Evolutionary conservation across 2,797 vertebrate species (phyloP).

Genomic region (Gobionotothen gibberifrons): DNA sequence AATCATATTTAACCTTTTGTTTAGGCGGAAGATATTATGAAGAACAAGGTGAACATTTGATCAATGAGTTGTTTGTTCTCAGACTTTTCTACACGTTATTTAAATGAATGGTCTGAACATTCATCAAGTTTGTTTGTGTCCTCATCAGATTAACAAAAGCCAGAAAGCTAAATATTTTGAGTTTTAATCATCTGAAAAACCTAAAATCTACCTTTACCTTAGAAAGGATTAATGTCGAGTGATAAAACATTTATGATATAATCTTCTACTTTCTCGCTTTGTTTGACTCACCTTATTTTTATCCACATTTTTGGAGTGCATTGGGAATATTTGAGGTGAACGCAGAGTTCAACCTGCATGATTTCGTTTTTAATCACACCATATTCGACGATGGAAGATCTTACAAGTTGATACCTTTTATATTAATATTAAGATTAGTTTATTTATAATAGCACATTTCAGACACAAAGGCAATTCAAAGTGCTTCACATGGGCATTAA

Average conservation of each 20-base stretch:
- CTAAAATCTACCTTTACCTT: neutral
- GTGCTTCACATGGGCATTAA: too few relatives aligned
- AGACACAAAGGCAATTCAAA: too few relatives aligned
- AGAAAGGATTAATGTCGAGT: neutral
- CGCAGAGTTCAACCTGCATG: neutral
- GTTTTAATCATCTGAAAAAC: constrained; percentile 8
- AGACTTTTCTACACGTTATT: neutral
- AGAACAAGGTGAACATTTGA: neutral
- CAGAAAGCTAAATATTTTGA: constrained; percentile 4
- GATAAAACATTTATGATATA: neutral
- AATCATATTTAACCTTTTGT: neutral
- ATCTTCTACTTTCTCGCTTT: constrained; percentile 20
- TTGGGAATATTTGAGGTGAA: constrained; percentile 7
- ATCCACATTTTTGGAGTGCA: constrained; percentile 12
- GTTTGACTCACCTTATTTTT: constrained; percentile 10
- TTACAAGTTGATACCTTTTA: neutral
- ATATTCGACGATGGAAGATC: neutral
- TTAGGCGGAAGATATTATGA: neutral
- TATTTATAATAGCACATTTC: too few relatives aligned
- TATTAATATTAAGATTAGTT: too few relatives aligned
- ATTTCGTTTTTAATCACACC: neutral
- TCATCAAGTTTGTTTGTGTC: neutral
- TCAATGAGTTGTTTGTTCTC: neutral
- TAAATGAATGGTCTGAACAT: neutral
- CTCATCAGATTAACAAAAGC: constrained; percentile 4